A percentile compares a stretch with the other conserved stretches of the same genome.
Evolutionary conservation across 2,113 vertebrate species (phyloP).

Genomic region (Perca schrenkii): DNA sequence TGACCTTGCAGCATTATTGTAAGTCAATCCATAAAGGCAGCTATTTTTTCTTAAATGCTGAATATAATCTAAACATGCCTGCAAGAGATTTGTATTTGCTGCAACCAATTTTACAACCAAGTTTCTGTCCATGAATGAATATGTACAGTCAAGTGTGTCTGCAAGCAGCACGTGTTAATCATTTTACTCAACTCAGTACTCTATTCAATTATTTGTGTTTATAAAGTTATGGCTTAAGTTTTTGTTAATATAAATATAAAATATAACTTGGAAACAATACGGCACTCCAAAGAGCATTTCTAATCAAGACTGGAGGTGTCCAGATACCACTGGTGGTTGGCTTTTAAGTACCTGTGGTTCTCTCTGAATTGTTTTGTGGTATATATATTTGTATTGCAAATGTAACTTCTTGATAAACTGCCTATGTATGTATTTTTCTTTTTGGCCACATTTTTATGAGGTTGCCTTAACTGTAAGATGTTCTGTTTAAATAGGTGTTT

Average conservation of each 20-base stretch:
- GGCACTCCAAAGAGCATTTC: conserved; percentile 23
- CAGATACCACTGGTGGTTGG: neutral
- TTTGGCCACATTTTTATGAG: conserved; percentile 34
- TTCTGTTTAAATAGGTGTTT: conserved; percentile 23
- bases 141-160: conserved; percentile 1
- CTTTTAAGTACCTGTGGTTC: conserved; percentile 8
- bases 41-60: conserved; percentile 44
- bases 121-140: conserved; percentile 1
- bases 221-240: conserved; percentile 6
- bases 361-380: conserved; percentile 19
- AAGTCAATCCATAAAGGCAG: conserved; percentile 56
- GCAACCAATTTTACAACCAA: conserved; percentile 3
- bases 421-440: neutral
- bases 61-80: conserved; percentile 44
- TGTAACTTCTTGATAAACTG: conserved; percentile 33
- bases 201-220: neutral
- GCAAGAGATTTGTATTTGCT: conserved; percentile 52
- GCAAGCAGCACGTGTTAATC: neutral
- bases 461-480: conserved; percentile 68
- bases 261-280: conserved; percentile 7
- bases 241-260: conserved; percentile 16
- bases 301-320: neutral
- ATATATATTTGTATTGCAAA: conserved; percentile 33
- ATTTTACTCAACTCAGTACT: conserved; percentile 16
- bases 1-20: conserved; percentile 11